A percentile compares a stretch with the other conserved stretches of the same genome.
Evolutionary conservation across 2,113 vertebrate species (phyloP).

Genomic region (Chionomys nivalis): DNA sequence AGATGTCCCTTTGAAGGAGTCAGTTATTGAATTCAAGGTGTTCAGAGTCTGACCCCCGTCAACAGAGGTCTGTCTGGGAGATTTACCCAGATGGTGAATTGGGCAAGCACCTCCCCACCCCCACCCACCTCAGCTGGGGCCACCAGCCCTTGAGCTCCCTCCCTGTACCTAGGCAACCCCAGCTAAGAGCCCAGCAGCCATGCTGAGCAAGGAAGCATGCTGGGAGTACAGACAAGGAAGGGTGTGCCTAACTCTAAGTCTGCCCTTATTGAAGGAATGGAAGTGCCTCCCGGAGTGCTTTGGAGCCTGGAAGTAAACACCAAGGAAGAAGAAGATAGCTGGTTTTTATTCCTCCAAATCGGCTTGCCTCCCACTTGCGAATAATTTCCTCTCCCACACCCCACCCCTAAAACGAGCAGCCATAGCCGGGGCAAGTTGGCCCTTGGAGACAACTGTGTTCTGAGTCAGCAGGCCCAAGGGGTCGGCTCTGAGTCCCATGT

Average conservation of each 20-base stretch:
- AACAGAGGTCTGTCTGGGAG: background rate
- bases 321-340: background rate
- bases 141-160: background rate
- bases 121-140: background rate
- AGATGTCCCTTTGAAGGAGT: background rate
- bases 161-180: background rate
- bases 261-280: background rate
- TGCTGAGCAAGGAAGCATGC: no score
- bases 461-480: background rate
- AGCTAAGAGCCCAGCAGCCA: rapidly evolving
- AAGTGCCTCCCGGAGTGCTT: background rate
- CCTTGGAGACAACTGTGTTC: background rate
- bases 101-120: background rate
- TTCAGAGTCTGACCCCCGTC: background rate
- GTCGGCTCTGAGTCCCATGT: background rate
- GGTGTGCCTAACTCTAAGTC: background rate
- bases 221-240: background rate
- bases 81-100: background rate
- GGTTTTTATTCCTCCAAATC: background rate
- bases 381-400: background rate
- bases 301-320: background rate
- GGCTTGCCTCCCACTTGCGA: background rate
- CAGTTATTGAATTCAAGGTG: background rate
- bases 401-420: background rate
- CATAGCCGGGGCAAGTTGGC: rapidly evolving